Base-by-base conservation (phyloP, 2,888 invertebrate species). In the Cephus pulcher region DNA sequence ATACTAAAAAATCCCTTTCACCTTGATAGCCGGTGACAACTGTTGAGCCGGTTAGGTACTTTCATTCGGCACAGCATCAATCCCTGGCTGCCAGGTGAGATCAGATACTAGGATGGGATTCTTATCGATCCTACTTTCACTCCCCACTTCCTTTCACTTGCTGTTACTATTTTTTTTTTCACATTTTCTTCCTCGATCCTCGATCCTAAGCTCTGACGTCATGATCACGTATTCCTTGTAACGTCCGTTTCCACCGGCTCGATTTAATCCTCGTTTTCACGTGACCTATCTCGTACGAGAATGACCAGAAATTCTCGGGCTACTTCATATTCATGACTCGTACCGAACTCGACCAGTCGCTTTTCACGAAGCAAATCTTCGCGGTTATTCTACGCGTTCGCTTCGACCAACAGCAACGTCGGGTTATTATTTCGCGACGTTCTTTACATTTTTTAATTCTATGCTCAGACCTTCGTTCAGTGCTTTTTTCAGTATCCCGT, bases 131-230 rank as follows among this genome's bases (percentile, higher is more conserved):
- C 34, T 12, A n/a, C 34, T 12, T 35, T 11, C 12, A 15, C 12
- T 56, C 9, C 37, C 37, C 33, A 78, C 35, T 40, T 32, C 35
- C 74, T 15, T 74, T 79, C 75, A 23, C 40, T 23, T 23, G 4
- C 40, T 40, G 23, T 23, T 56, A 56, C 1, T 9, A 6, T 56
- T 56, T 34, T 34, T 34, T 34, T 34, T 34, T 12, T 30, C 30
- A 15, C 71, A 70, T 35, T 34, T 76, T 33, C 1, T 34, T 34
- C 71, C 12, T 69, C 69, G n/a, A 12, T 3, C 76, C 70, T 70
- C 34, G 33, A 35, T 73, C 32, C 11, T 15, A 1, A 37, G 12
- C 73, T 34, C 15, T 23, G 23, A 23, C 6, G 23, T 56, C 40
- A 1, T 6, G 0, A 23, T 6, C 23, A 56, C 1, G 40, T 56